These are phyloP conservation scores for Papilio helenus DNA, from an alignment of 1,140 invertebrate genomes.

Conservation along the genomic window DNA sequence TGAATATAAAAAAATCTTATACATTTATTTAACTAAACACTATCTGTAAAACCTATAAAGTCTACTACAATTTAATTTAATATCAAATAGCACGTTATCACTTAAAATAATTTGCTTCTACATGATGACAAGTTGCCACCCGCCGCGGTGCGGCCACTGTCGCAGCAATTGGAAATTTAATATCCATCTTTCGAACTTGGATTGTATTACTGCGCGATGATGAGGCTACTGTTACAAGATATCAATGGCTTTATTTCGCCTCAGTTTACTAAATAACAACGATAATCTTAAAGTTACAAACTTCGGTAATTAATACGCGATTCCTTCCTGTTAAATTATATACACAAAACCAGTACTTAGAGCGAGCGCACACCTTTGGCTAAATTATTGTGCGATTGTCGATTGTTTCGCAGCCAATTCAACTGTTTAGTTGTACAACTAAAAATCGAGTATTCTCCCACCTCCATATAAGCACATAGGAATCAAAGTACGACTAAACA, in stretches of 20 bases:
- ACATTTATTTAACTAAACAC: not conserved
- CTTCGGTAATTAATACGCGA: not conserved
- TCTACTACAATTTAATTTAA: conserved; percentile 17
- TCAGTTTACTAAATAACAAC: conserved; percentile 10
- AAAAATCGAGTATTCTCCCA: no score
- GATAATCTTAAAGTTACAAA: not conserved
- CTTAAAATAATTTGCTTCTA: conserved; percentile 1
- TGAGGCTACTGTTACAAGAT: conserved; percentile 39
- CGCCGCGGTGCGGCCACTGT: not conserved
- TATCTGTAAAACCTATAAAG: not conserved
- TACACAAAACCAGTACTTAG: no score
- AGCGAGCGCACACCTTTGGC: no score
- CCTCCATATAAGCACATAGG: no score
- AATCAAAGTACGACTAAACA: no score
- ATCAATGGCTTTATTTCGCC: conserved; percentile 39
- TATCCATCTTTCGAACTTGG: conserved; percentile 5
- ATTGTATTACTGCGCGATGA: conserved; percentile 40
- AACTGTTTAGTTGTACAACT: no score
- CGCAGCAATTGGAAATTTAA: conserved; percentile 36
- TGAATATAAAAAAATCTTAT: not conserved
- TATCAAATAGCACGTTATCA: not conserved
- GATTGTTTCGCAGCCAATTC: no score
- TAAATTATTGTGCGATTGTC: no score
- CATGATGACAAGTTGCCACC: conserved; percentile 24
- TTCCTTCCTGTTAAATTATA: no score